Base-by-base conservation (phyloP, 2,113 vertebrate species). In the Verasper variegatus region DNA sequence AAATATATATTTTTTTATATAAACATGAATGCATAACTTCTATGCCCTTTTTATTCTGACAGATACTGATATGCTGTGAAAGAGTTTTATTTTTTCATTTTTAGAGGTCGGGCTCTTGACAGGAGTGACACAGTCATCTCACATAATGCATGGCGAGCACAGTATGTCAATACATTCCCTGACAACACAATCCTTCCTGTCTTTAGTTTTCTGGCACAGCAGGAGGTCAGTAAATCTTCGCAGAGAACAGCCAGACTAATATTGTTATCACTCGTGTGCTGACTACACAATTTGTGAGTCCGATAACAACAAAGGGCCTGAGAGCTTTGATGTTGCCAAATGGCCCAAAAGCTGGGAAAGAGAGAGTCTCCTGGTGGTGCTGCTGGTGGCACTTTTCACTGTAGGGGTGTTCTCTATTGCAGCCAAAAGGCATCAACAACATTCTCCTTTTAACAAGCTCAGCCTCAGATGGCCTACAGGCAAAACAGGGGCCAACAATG, bases 281-380 rank as follows among this genome's bases (percentile, higher is more conserved):
- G 69, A 84, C 82, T 63, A 68, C 65, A 82, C 87, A 88, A 78
- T 89, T 89, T 89, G 91, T 91, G 60, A 35, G 76, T 72, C 86
- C 88, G 91, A 93, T 86, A 88, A 90, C 91, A 89, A 93, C 90
- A 93, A 90, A 91, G 85, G 61, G 65, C 7, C 52, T 18, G 47
- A 67, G 75, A 74, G 76, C 91, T 93, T 93, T 94, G 92, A 94
- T 89, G 88, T 83, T 55, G 15, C 80, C 92, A 93, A 91, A 89
- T 88, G 89, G 86, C 60, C 82, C 82, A 69, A 71, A 78, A 82
- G 85, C 56, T 61, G 66, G 56, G 59, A 70, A 69, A 77, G 71
- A 83, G 68, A 71, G 54, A 62, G 72, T 51, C 68, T 70, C 42
- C 63, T 71, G 80, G n/a, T 71, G 71, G 67, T 67, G 79, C 63